Base-by-base conservation (phyloP, 1,140 invertebrate species). In the Wiebesia pumilae region DNA sequence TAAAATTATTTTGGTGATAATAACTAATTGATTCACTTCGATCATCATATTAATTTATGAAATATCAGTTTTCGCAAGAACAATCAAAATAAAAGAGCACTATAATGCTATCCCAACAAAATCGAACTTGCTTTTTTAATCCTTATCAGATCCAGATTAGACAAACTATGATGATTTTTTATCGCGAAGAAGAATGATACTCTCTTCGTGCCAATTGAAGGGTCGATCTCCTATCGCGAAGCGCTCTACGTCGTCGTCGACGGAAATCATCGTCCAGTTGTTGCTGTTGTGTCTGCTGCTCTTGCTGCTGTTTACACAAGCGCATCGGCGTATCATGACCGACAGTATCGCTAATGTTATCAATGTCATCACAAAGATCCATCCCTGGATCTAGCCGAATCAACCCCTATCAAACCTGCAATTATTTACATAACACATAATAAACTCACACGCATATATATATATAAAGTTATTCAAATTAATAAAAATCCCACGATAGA, bases 381-480 rank as follows among this genome's bases (percentile, higher is more conserved):
- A 87, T 87, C 69, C 86, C 82, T 84, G 86, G 86, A 87, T 51
- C 82, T 40, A 58, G 65, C 51, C 21, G 27, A 65, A 75, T 84
- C 62, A 87, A 79, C 24, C 82, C 82, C 82, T 87, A 87, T 87
- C 86, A 87, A 84, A 87, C 82, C 86, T 87, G 51, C 1, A 79
- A 85, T 47, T 12, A 35, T 33, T 40, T 38, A 33, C 16, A 73
- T 47, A 7, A 47, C 14, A 14, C 14, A 47, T 47, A 47, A n/a
- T n/a, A n/a, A n/a, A n/a, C n/a, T n/a, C n/a, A n/a, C n/a, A n/a
- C n/a, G n/a, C n/a, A n/a, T n/a, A n/a, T n/a, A n/a, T n/a, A n/a
- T n/a, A n/a, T n/a, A n/a, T n/a, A n/a, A n/a, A n/a, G n/a, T n/a
- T n/a, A n/a, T n/a, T n/a, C n/a, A n/a, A n/a, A n/a, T n/a, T n/a